Conservation (phyloP, 2,113 vertebrate species). For the Junco hyemalis region DNA sequence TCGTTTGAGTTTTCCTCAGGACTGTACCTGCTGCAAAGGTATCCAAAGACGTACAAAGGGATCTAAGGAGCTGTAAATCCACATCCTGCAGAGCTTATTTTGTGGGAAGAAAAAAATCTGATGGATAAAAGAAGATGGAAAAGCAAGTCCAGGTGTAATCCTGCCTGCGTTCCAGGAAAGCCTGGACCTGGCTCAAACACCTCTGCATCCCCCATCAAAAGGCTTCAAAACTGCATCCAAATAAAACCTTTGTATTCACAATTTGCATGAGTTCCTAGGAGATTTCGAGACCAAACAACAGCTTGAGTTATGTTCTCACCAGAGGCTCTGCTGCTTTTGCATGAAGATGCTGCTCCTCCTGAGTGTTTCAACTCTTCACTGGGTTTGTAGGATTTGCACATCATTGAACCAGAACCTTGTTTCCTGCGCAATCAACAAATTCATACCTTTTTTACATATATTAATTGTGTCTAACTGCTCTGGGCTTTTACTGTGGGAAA, state of each 20-base stretch:
- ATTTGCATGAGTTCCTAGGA: neutral
- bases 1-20: neutral
- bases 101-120: neutral
- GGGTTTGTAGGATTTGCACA: neutral
- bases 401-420: neutral
- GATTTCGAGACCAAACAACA: neutral
- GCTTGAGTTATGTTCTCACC: neutral
- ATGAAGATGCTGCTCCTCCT: neutral
- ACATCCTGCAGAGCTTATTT: neutral
- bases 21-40: neutral
- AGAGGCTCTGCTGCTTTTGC: neutral
- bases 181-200: neutral
- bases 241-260: neutral
- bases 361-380: neutral
- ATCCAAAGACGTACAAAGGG: neutral
- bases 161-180: neutral
- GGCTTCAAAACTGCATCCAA: neutral
- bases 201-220: neutral
- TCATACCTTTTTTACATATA: neutral
- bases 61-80: neutral
- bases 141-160: neutral
- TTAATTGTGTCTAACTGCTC: neutral
- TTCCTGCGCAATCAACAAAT: neutral
- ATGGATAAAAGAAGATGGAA: neutral
- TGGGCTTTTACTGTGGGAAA: neutral